Conservation (phyloP, 2,888 invertebrate genomes). For the Tipula lateralis region DNA sequence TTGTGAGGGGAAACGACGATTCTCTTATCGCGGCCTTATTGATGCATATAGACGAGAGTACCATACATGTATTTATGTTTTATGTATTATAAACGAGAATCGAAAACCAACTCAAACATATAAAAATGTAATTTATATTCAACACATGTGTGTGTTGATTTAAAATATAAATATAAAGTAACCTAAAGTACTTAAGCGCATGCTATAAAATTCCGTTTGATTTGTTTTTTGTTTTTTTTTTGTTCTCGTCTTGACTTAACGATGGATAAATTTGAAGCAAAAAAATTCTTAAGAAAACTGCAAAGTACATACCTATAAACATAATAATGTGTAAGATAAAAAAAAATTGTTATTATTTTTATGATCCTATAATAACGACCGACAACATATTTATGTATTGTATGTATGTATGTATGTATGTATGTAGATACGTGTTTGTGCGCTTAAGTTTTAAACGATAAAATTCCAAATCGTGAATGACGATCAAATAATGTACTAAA, state of each 20-base stretch:
- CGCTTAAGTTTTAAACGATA: slow-evolving; percentile 12
- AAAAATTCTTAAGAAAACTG: neutral
- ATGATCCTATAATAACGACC: neutral
- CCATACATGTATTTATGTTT: no score
- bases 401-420: neutral
- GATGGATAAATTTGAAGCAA: neutral
- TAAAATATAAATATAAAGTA: neutral
- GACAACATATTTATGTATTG: neutral
- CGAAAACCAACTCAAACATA: neutral
- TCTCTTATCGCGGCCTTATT: neutral
- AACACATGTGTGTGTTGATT: neutral
- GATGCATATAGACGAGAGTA: no score
- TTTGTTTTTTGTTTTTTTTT: no score
- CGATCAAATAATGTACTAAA: neutral
- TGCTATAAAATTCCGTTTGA: neutral
- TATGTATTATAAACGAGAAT: no score
- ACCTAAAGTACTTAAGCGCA: neutral
- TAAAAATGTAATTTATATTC: neutral
- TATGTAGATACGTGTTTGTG: neutral
- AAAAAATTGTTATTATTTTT: neutral
- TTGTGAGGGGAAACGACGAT: neutral
- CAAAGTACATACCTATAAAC: neutral
- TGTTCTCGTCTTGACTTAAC: neutral
- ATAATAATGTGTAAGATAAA: neutral
- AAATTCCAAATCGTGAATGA: neutral